A percentile compares a stretch with the other conserved stretches of the same genome.
Evolutionary conservation across 2,888 invertebrate species (phyloP).

Genomic region (Eupithecia abbreviata): DNA sequence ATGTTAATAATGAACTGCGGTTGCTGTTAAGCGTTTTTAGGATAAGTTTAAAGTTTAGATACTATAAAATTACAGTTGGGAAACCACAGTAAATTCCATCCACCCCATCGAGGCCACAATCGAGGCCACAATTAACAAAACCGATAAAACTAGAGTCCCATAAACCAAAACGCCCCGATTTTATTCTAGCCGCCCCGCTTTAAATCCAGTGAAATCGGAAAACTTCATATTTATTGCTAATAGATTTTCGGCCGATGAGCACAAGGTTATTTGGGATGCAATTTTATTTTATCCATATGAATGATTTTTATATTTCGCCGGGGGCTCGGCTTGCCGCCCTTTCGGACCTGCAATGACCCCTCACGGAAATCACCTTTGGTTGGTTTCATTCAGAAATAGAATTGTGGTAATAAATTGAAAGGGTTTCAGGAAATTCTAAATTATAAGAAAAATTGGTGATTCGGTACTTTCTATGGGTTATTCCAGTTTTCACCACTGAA

Average conservation of each 20-base stretch:
- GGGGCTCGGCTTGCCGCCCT: constrained; percentile 62
- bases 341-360: constrained; percentile 69
- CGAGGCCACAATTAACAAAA: constrained; percentile 57
- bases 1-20: not conserved
- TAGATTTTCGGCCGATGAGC: constrained; percentile 82
- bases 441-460: not conserved
- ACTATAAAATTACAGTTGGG: not conserved
- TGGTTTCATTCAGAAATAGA: constrained; percentile 55
- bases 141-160: constrained; percentile 70
- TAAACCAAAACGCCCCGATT: constrained; percentile 72
- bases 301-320: constrained; percentile 82
- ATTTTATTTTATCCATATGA: constrained; percentile 84
- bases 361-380: constrained; percentile 59
- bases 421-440: constrained; percentile 18
- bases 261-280: constrained; percentile 82
- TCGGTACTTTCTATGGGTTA: not conserved
- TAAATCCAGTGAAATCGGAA: constrained; percentile 82
- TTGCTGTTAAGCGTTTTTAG: not conserved
- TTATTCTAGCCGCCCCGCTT: constrained; percentile 68
- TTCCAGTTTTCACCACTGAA: too few relatives aligned
- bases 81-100: constrained; percentile 14
- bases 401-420: constrained; percentile 39
- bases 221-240: constrained; percentile 84
- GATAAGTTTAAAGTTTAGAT: not conserved
- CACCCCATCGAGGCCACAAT: constrained; percentile 29